These are phyloP conservation scores for Odontocerum albicorne DNA, from an alignment of 2,888 invertebrate genomes.

Conservation along the genomic window DNA sequence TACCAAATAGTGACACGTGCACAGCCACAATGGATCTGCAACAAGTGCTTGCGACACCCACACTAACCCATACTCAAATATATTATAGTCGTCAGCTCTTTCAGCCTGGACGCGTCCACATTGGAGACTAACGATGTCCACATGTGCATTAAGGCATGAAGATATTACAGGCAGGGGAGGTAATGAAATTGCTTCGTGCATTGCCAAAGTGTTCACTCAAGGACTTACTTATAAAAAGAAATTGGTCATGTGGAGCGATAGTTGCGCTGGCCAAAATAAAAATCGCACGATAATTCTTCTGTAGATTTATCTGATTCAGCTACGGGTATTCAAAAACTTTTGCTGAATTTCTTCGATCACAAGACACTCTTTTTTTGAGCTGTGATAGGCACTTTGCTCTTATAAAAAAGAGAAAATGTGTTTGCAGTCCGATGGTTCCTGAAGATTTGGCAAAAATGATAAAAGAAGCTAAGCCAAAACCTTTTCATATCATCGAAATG, in stretches of 20 bases:
- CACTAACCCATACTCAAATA: slow-evolving; percentile 40
- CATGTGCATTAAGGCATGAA: slow-evolving; percentile 9
- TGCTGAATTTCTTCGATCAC: slow-evolving; percentile 34
- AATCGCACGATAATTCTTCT: slow-evolving; percentile 38
- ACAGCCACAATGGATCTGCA: slow-evolving; percentile 39
- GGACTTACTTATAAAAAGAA: slow-evolving; percentile 28
- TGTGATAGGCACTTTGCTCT: slow-evolving; percentile 36
- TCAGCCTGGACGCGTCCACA: too few species aligned
- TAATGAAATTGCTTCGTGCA: slow-evolving; percentile 34
- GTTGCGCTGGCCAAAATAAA: slow-evolving; percentile 35
- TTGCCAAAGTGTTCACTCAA: slow-evolving; percentile 18
- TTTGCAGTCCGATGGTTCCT: slow-evolving; percentile 27
- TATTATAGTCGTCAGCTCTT: slow-evolving; percentile 40
- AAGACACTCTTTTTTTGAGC: slow-evolving; percentile 34
- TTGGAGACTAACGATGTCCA: not conserved
- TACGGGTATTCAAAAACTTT: slow-evolving; percentile 28
- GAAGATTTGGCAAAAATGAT: slow-evolving; percentile 31
- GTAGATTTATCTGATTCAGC: slow-evolving; percentile 10
- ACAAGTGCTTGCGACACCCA: slow-evolving; percentile 40
- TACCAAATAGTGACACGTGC: slow-evolving; percentile 32
- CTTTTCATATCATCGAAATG: slow-evolving; percentile 28
- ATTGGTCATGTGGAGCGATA: slow-evolving; percentile 37
- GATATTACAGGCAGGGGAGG: slow-evolving; percentile 36
- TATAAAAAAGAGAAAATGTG: slow-evolving; percentile 36
- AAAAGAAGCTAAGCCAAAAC: slow-evolving; percentile 26